Base-by-base conservation (phyloP, 2,797 vertebrate genomes). In the Gorsachius magnificus region DNA sequence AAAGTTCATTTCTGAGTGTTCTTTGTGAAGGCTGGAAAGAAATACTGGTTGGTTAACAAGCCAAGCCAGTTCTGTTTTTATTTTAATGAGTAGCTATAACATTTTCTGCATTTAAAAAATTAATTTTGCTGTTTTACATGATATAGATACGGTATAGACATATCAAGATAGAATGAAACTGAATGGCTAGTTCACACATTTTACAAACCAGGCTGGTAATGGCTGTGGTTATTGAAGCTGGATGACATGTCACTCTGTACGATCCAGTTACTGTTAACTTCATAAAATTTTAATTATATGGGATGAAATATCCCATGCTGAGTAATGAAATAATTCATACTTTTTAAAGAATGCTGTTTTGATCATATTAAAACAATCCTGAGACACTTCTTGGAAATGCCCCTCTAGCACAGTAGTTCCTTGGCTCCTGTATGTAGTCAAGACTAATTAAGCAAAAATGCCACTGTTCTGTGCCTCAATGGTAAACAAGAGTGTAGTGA, bases 201-300 rank as follows among this genome's bases (percentile, higher is more conserved):
- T 43, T 84, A 74, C 28, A 21, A 70, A 66, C 38, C 36, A 72
- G 64, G 35, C 31, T 74, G 15, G 31, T 35, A 70, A 58, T 46
- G 50, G 21, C 76, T 79, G 3, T 43, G 54, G 48, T 36, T 72
- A 17, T 33, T 58, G 66, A 91, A 88, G 60, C 78, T 84, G 75
- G 22, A 26, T 93, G 94, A 76, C 38, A 33, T 86, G 91, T 87
- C 71, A 79, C 58, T 91, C 93, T 50, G 51, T 54, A 60, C 90
- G 66, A 91, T 84, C 74, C 77, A 74, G 45, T 93, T 95, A 86
- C 88, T 79, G 65, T 51, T 89, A 93, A 87, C 82, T 93, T 82
- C 14, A 10, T 95, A 91, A 89, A 95, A 90, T 63, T 66, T 94
- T 82, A 90, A 84, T 94, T 13, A 41, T 81, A 83, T 12, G 20